Evolutionary conservation across 2,113 vertebrate genomes (phyloP), one percentile per base, ranked within the genome.

Genomic region (Rallus limicola): DNA sequence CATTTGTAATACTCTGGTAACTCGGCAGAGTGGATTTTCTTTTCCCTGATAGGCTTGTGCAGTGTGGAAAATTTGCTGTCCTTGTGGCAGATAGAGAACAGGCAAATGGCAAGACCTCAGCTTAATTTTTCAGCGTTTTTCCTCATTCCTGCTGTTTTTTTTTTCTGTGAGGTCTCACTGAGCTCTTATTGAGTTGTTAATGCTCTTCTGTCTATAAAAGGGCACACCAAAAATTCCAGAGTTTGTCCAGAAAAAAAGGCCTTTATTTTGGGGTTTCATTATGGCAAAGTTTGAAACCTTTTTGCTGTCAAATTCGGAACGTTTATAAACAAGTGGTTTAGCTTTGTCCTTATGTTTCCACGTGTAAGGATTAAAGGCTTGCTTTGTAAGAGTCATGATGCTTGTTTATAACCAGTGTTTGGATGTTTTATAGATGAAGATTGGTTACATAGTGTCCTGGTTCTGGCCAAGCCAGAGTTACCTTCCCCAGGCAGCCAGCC

Each of bases 1-100:
- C 24, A 64, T 94, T 90, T 94, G 78, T 95, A 83, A 85, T 87
- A 71, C 69, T 86, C 65, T 78, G 65, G 48, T 93, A 82, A 60
- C 62, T 90, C 70, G 58, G 19, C 90, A 93, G 64, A 82, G 36
- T 40, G n/a, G 48, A 36, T 85, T 76, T 59, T 85, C 64, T 53
- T 68, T 64, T 64, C 40, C 23, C 6, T 85, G 78, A 23, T 82
- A 58, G 63, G 29, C 40, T 92, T 79, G 34, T 86, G 68, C 36
- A 67, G 68, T 77, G 40, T 7, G 90, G 64, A 93, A 77, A 93
- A 75, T 87, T 86, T 82, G 46, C 64, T 69, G 7, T 82, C n/a
- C 68, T 79, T 78, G 56, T 93, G 71, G 78, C 65, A 82, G 64
- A 63, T 91, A 70, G 5, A 86, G 79, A 92, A 88, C 58, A 58